Conservation (phyloP, 2,113 vertebrate genomes). For the Bufo gargarizans region DNA sequence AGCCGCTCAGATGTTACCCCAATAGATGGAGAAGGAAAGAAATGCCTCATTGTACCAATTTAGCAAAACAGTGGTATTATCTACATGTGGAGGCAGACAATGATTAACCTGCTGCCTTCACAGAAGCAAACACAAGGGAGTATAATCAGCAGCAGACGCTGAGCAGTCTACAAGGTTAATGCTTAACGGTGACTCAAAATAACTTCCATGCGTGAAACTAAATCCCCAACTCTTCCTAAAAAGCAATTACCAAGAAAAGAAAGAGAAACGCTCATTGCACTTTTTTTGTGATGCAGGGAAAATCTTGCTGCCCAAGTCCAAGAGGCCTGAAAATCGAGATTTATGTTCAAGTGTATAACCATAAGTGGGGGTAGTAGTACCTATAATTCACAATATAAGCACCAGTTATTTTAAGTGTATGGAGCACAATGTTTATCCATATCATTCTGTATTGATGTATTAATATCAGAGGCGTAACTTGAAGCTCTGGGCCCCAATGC, state of each 20-base stretch:
- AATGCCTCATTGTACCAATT: not conserved
- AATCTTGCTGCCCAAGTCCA: not conserved
- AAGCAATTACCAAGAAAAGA: not conserved
- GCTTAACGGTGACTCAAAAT: not conserved
- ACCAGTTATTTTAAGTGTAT: too few species aligned
- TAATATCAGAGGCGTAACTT: not conserved
- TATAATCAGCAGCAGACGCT: constrained; percentile 8
- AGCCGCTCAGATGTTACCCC: not conserved
- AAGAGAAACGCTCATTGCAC: not conserved
- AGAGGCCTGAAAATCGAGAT: not conserved
- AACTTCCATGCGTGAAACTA: not conserved
- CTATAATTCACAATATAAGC: too few species aligned
- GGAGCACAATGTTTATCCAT: too few species aligned
- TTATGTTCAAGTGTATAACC: not conserved
- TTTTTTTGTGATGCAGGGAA: not conserved
- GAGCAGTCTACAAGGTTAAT: not conserved
- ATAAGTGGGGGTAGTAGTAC: not conserved
- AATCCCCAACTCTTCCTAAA: not conserved
- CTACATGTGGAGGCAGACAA: constrained; percentile 29
- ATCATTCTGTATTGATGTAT: too few species aligned
- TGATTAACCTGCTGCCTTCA: constrained; percentile 29
- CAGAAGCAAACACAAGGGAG: constrained; percentile 30
- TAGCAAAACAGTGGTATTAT: constrained; percentile 2
- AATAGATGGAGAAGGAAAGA: not conserved
- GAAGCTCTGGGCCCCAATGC: not conserved